A percentile compares a stretch with the other conserved stretches of the same genome.
Evolutionary conservation across 2,888 invertebrate species (phyloP).

Genomic region (Ischnus inquisitorius): DNA sequence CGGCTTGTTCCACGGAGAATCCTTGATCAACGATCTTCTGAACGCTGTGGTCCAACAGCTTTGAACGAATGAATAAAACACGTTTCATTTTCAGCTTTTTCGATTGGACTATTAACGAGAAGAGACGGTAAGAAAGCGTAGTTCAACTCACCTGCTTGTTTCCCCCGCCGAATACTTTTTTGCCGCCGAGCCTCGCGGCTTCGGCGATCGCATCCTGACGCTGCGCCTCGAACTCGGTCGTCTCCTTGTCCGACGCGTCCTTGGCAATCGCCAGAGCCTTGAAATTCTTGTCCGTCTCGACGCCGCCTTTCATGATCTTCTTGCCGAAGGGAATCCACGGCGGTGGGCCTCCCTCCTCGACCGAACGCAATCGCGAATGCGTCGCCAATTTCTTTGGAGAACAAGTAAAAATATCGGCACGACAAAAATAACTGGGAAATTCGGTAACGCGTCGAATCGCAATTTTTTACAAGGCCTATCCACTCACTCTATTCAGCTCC

Average conservation of each 20-base stretch:
- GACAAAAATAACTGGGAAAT: constrained; percentile 12
- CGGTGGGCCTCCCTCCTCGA: constrained; percentile 93
- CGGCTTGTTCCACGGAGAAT: constrained; percentile 92
- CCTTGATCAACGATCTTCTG: constrained; percentile 93
- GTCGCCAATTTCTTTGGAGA: constrained; percentile 81
- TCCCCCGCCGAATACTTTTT: constrained; percentile 87
- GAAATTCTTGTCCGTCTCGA: constrained; percentile 89
- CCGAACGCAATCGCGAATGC: constrained; percentile 86
- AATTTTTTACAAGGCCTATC: not conserved
- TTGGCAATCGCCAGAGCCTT: constrained; percentile 89
- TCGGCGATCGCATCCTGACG: constrained; percentile 96
- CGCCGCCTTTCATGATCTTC: constrained; percentile 88
- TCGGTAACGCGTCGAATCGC: too few relatives aligned
- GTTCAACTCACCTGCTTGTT: constrained; percentile 83
- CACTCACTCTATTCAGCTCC: constrained; percentile 89
- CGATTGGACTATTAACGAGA: not conserved
- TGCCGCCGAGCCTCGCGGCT: constrained; percentile 90
- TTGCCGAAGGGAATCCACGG: constrained; percentile 97
- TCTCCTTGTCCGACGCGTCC: constrained; percentile 89
- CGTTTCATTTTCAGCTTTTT: not conserved
- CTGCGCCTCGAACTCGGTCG: constrained; percentile 95
- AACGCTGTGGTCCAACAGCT: constrained; percentile 91
- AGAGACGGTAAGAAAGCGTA: not conserved
- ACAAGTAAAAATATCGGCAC: constrained; percentile 1
- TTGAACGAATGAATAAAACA: constrained; percentile 70